Evolutionary conservation across 2,797 vertebrate genomes (phyloP), one percentile per base, ranked within the genome.

Genomic region (Poeciliopsis presidionis): DNA sequence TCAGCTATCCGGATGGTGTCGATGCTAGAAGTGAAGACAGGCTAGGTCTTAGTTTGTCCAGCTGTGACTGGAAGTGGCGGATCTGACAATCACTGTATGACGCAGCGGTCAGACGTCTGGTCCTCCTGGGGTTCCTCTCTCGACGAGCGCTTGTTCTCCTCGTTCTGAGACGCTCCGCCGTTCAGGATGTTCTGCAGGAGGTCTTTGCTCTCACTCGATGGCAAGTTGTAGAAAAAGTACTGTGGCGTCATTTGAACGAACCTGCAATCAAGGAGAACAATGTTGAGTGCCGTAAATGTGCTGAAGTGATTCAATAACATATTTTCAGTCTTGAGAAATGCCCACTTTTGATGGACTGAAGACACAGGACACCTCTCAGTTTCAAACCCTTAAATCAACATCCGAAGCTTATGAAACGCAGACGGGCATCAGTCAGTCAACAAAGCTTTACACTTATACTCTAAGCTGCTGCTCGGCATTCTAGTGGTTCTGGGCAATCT

Each of bases 201-300:
- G 65, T 97, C 97, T 89, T 98, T 98, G 80, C 96, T 97, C 88
- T 99, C 97, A 86, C 97, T 98, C 0, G 94, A 89, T 3, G 98
- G 97, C 57, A 98, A 95, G 69, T 99, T 99, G 89, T 95, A 98
- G 93, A 99, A 98, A 74, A 96, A 99, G 86, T 98, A 98, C 74
- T 96, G 97, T 4, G 97, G 96, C 0, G 89, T 96, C 93, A 97
- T 94, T 84, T 96, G 94, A 89, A 96, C 63, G n/a, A 97, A 97
- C 84, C 98, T 99, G 33, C 43, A 0, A 30, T 25, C 11, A 9
- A 36, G 78, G 20, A 72, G 65, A 7, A 82, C 14, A 59, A n/a
- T 16, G 5, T 28, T 45, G 11, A 16, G 3, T n/a, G 25, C 22
- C 39, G 0, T 16, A 14, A 41, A 22, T 39, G 43, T 72, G 28